Evolutionary conservation across 2,797 vertebrate species (phyloP), one percentile per base, ranked within the genome.

Genomic region (Sparidentex hasta): DNA sequence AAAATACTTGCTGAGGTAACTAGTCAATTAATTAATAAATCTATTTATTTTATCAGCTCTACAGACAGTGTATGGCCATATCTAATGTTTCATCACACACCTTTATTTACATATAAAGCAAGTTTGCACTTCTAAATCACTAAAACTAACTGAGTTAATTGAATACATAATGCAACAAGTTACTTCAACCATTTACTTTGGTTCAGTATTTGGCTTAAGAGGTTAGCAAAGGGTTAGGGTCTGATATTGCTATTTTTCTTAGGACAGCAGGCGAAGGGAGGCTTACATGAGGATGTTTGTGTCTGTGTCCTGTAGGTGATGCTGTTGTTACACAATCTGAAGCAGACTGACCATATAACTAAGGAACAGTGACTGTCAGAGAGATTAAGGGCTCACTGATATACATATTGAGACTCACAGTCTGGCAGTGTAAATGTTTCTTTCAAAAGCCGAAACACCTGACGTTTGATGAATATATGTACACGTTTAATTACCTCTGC

Each of bases 281-380:
- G 13, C 3, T 11, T 5, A 1, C 38, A 56, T 20, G 7, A 65
- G 83, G 84, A 71, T 75, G 72, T 88, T 90, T 25, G 43, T 17
- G 17, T 16, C 14, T 20, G 1, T 46, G 2, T 68, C 86, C 93
- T 85, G 76, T 78, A 83, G 92, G 90, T 86, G 93, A 52, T 69
- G 91, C 91, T 93, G 81, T 56, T 85, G 93, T 46, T 52, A 71
- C 91, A 90, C 80, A 41, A 27, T 71, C 52, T 80, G 44, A 68
- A 43, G 63, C 33, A 65, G 18, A 50, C 38, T 13, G 7, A 52
- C 68, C 1, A 1, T 16, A 25, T 44, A 61, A 78, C 21, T 16
- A 29, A 47, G 67, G 47, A 74, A 43, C 27, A 59, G 44, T 3
- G 4, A 75, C 61, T 21, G 50, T 71, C n/a, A 70, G 43, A 65